phyloP scores from a whole-genome alignment of 2,888 invertebrate species.

The Clistopyga incitator region DNA sequence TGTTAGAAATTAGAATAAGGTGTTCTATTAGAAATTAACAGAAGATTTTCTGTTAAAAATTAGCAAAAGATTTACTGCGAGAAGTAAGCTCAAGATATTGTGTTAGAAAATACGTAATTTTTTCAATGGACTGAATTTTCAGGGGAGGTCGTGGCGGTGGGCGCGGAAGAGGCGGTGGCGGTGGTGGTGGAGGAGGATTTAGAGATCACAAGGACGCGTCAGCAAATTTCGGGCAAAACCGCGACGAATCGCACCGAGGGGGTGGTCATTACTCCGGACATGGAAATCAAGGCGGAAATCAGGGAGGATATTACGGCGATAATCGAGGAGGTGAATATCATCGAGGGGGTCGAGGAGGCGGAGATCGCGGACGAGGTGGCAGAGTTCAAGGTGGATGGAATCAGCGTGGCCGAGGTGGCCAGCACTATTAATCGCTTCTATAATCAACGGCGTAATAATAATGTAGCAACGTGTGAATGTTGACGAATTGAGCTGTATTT shows the following conservation, averaged over 20 bases:
- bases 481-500: constrained; percentile 43
- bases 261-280: constrained; percentile 61
- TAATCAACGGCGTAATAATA: neutral
- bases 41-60: neutral
- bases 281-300: constrained; percentile 49
- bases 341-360: constrained; percentile 79
- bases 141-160: constrained; percentile 77
- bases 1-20: too few species aligned
- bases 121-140: constrained; percentile 30
- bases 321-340: constrained; percentile 72
- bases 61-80: too few species aligned
- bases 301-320: constrained; percentile 66
- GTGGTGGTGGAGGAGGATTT: constrained; percentile 71
- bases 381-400: constrained; percentile 84
- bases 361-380: constrained; percentile 78
- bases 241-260: constrained; percentile 56
- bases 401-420: constrained; percentile 76
- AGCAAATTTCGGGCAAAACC: constrained; percentile 75
- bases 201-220: constrained; percentile 74
- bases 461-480: constrained; percentile 34
- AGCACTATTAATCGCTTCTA: constrained; percentile 57
- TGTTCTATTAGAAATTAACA: too few species aligned
- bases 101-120: neutral
- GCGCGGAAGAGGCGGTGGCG: constrained; percentile 73
- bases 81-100: too few species aligned